Evolutionary conservation across 2,113 vertebrate genomes (phyloP), one percentile per base, ranked within the genome.

Genomic region (Notechis scutatus): DNA sequence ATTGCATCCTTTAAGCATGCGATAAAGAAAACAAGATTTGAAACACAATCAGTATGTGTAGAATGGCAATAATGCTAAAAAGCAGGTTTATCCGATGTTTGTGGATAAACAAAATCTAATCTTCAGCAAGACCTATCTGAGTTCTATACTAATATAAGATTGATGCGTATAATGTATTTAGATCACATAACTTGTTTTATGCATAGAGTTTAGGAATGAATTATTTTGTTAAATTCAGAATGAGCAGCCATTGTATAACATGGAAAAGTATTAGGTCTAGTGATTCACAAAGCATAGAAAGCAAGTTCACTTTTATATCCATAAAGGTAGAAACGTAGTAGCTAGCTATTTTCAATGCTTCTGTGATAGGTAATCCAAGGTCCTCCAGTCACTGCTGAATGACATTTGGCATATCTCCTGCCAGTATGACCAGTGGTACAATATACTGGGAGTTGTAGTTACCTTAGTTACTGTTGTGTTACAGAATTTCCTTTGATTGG

Each of bases 11-110:
- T 95, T 95, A 95, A 95, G 94, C 89, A 93, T 96, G 90, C 18
- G 93, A 94, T 52, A 95, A 95, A 95, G 96, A 96, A 95, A 94
- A 89, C 93, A 45, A 52, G 95, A 92, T 23, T 94, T 56, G 94
- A 93, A 95, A 88, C 91, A 88, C 92, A 93, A 96, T 39, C 93
- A 92, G 4, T 34, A 94, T 85, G 87, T 85, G 95, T 95, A 95
- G 92, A 69, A 94, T 95, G 94, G n/a, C 93, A 94, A 92, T 96
- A 92, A 93, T 96, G 6, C 11, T 93, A 94, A 94, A 93, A 56
- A 95, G 94, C 85, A 0, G 2, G 0, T 92, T 95, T 94, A 95
- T 93, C 23, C 93, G 94, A 52, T 56, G 95, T 95, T 96, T 95
- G 34, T 93, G 93, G 52, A 64, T 95, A 95, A 95, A 94, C 54